A percentile compares a stretch with the other conserved stretches of the same genome.
These are phyloP conservation scores for Nannoperca obscura DNA, from an alignment of 2,797 vertebrate genomes.

Conservation along the genomic window DNA sequence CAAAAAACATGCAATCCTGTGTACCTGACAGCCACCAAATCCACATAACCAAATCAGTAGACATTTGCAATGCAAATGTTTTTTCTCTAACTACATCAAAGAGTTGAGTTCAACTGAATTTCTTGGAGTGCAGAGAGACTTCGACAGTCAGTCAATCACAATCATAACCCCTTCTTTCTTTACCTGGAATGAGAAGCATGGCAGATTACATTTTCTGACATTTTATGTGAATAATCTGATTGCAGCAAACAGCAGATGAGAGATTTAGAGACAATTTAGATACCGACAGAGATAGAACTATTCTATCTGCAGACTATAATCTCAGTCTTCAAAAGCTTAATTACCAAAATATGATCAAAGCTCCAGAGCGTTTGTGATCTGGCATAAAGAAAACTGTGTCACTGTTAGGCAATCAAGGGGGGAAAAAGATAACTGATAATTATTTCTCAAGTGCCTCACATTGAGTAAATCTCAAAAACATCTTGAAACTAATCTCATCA, in stretches of 20 bases:
- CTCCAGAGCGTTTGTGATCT: constrained; percentile 39
- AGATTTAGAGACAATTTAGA: constrained; percentile 41
- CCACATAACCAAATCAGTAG: constrained; percentile 44
- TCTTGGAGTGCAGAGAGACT: constrained; percentile 39
- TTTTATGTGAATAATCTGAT: constrained; percentile 57
- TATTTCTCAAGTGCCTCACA: constrained; percentile 52
- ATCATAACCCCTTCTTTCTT: constrained; percentile 1
- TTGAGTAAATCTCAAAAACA: constrained; percentile 44
- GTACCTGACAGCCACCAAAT: constrained; percentile 54
- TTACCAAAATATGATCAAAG: constrained; percentile 64
- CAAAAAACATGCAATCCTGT: constrained; percentile 26
- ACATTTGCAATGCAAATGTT: constrained; percentile 69
- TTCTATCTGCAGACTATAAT: constrained; percentile 45
- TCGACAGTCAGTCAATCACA: constrained; percentile 51
- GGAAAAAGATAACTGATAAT: constrained; percentile 32
- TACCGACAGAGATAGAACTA: constrained; percentile 30
- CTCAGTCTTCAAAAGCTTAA: constrained; percentile 38
- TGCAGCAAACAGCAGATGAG: constrained; percentile 45
- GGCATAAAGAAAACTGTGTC: constrained; percentile 44
- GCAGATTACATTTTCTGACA: constrained; percentile 57
- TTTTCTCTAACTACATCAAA: constrained; percentile 60
- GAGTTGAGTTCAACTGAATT: constrained; percentile 45
- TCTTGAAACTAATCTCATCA: constrained; percentile 52
- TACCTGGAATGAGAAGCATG: constrained; percentile 38
- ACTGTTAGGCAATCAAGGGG: constrained; percentile 46